Percentiles rank a stretch among this genome's conserved stretches.
Evolutionary conservation across 2,888 invertebrate species (phyloP).

Genomic region (Eulithis prunata): DNA sequence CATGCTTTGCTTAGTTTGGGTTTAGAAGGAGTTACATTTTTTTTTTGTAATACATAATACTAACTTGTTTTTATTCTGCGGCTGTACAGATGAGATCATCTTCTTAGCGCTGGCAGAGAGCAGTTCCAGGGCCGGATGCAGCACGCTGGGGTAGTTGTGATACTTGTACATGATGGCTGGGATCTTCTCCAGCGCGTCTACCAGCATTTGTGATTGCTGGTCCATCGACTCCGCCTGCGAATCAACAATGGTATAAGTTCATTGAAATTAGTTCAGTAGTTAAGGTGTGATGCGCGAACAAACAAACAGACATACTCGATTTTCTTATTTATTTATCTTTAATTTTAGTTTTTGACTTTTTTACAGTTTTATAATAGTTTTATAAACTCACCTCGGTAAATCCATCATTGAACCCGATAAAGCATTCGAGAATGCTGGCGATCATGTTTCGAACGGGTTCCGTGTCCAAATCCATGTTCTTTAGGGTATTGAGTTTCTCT

Average conservation of each 20-base stretch:
- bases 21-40: no score
- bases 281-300: no score
- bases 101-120: conserved; percentile 89
- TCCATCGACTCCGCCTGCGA: conserved; percentile 74
- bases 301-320: no score
- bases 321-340: no score
- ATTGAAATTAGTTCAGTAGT: no score
- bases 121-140: conserved; percentile 86
- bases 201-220: conserved; percentile 82
- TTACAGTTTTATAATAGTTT: no score
- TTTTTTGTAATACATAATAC: neutral
- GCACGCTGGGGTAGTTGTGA: conserved; percentile 91
- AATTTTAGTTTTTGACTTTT: no score
- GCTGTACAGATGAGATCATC: conserved; percentile 86
- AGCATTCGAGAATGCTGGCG: conserved; percentile 90
- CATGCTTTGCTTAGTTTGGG: no score
- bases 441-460: conserved; percentile 83
- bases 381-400: conserved; percentile 66
- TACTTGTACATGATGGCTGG: conserved; percentile 89
- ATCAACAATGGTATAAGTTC: no score
- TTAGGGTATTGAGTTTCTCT: conserved; percentile 82
- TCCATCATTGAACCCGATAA: conserved; percentile 89
- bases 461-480: conserved; percentile 85
- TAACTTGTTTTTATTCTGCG: conserved; percentile 84
- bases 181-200: conserved; percentile 87